Base-by-base conservation (phyloP, 2,888 invertebrate genomes). In the Diloba caeruleocephala region DNA sequence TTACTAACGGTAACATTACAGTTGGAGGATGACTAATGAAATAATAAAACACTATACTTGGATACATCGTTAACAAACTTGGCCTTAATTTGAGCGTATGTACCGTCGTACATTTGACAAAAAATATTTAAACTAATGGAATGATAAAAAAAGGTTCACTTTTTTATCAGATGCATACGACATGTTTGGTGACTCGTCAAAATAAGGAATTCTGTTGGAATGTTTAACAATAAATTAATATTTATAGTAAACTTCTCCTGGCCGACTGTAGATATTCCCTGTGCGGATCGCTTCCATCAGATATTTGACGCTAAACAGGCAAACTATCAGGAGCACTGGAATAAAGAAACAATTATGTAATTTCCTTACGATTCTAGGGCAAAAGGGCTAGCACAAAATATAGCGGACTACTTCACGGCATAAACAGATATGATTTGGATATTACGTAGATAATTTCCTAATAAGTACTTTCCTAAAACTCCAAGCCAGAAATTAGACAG, bases 231-330 rank as follows among this genome's bases (percentile, higher is more conserved):
- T 74, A 65, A 67, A 68, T 81, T 84, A 88, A 71, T 88, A 88
- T 67, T 84, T 83, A 57, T 80, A 77, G 37, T 84, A 82, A 15
- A 87, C 84, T 73, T 92, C 88, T 32, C 90, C 92, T 0, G 92
- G 92, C 1, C 86, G 80, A 56, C 87, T 87, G 81, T 93, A 93
- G 42, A 93, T 86, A 76, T 92, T 82, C 3, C 92, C 92, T 12
- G 85, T 85, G 17, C 89, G 78, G 41, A 92, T 92, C 9, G 92
- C 92, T 76, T 92, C 92, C 87, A 91, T 89, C 49, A 93, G 76
- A 70, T 93, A 90, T 76, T 91, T 92, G 64, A 93, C 90, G 61
- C 92, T 87, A 76, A 92, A 91, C 50, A 93, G 78, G 71, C 92
- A 92, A 81, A 89, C 65, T 67, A 92, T 83, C 71, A 92, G 84